Conservation (phyloP, 2,113 vertebrate genomes). For the Alces alces region DNA sequence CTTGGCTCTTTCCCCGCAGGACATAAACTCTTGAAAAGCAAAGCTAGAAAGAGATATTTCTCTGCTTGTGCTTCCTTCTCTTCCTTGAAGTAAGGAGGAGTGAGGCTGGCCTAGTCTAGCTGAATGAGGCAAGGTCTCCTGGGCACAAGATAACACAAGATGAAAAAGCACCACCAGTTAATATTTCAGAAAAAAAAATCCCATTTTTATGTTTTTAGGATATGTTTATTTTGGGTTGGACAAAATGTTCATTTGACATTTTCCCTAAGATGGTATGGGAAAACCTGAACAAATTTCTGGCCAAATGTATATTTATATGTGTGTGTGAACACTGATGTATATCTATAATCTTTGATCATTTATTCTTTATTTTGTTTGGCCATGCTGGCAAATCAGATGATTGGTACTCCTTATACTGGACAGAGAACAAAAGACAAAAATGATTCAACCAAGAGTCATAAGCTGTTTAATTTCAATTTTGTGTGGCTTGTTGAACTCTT, state of each 20-base stretch:
- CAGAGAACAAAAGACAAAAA: neutral
- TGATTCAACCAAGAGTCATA: neutral
- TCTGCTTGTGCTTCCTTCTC: neutral
- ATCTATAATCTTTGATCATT: neutral
- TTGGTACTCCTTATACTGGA: neutral
- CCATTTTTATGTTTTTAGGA: neutral
- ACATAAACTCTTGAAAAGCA: neutral
- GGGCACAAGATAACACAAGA: neutral
- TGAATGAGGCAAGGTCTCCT: neutral
- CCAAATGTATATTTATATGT: neutral
- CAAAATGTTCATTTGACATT: neutral
- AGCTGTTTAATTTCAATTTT: neutral
- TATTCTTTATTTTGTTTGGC: neutral
- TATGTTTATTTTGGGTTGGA: neutral
- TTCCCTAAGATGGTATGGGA: neutral
- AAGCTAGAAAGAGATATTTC: neutral
- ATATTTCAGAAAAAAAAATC: neutral
- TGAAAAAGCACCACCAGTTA: neutral
- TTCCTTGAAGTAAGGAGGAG: neutral
- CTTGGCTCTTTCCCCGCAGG: neutral
- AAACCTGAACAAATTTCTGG: neutral
- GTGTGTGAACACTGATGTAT: neutral
- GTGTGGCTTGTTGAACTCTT: neutral
- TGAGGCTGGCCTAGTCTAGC: neutral
- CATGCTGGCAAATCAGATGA: neutral